Base-by-base conservation (phyloP, 2,888 invertebrate genomes). In the Cinara cedri region DNA sequence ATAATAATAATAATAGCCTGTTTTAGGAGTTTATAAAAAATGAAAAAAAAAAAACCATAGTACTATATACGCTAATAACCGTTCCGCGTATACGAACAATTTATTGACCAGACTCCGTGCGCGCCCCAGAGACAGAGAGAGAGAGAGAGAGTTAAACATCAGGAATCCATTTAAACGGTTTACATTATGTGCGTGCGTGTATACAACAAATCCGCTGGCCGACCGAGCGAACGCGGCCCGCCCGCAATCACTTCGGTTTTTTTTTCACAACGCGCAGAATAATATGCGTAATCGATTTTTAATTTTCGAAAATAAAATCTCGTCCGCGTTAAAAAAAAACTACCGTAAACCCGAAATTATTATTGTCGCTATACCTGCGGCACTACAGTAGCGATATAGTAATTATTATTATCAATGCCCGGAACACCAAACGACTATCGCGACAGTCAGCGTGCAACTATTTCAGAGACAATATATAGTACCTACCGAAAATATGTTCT, bases 141-240 rank as follows among this genome's bases (percentile, higher is more conserved):
- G 66, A 42, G 71, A 57, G 57, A 57, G 55, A n/a, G 13, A 60
- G 72, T 72, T 46, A 60, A 34, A 72, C 72, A 72, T 60, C 26
- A 60, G 60, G 60, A 72, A 72, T 60, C 72, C 72, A 49, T 72
- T 72, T 72, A 72, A 72, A 72, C 46, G 60, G 60, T 60, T 72
- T 60, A 72, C 26, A 26, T 72, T 70, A 34, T 70, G 51, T 19
- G 54, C 0, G 54, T 14, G 14, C 24, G 54, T 10, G 21, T 55
- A 21, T 42, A 57, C 42, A 24, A 72, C 24, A 46, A 72, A 72
- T 72, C 72, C 46, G 72, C n/a, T n/a, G n/a, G n/a, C n/a, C 72
- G 24, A 72, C 57, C 72, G 72, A 71, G 55, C 71, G 55, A 42
- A 19, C 44, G 51, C n/a, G 19, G 16, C 49, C 70, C 54, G 6